Percentiles rank a stretch among this genome's conserved stretches.
These are phyloP conservation scores for Ophioderma brevispina DNA, from an alignment of 35 echinoderm and acorn worm species.

Conservation along the genomic window DNA sequence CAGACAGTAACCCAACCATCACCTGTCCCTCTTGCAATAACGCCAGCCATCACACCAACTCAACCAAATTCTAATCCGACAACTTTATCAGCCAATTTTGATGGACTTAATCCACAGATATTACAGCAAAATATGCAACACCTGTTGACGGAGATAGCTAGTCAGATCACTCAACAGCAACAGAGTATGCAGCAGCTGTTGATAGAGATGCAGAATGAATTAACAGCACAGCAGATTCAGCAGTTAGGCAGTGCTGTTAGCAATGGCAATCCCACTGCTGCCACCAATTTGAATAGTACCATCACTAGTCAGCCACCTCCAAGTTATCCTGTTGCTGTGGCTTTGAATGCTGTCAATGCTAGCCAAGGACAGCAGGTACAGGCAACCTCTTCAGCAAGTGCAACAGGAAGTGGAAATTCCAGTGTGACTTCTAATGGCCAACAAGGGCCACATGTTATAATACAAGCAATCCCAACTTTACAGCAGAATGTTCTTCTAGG, in stretches of 20 bases:
- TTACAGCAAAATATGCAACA: conserved; percentile 87
- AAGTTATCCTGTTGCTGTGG: conserved; percentile 88
- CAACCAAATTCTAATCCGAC: not conserved
- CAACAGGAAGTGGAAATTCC: not conserved
- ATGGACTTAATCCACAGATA: conserved; percentile 45
- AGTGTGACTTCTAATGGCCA: not conserved
- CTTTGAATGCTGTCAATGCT: conserved; percentile 53
- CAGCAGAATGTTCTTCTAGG: conserved; percentile 46
- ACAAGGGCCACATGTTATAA: conserved; percentile 49
- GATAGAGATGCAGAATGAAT: conserved; percentile 62
- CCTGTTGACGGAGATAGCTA: conserved; percentile 67
- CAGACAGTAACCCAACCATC: conserved; percentile 11
- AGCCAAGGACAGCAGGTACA: conserved; percentile 15
- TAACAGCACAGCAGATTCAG: conserved; percentile 52
- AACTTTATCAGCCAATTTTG: conserved; percentile 24
- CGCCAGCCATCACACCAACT: conserved; percentile 27
- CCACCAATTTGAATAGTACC: not conserved
- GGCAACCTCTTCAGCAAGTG: not conserved
- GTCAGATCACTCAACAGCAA: conserved; percentile 80
- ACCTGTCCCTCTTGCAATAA: conserved; percentile 18
- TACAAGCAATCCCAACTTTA: conserved; percentile 67
- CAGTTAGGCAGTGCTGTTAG: conserved; percentile 8
- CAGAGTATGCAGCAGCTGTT: conserved; percentile 69
- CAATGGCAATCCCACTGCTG: not conserved
- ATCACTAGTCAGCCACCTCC: conserved; percentile 67